Base-by-base conservation (phyloP, 92 coral and sea anemone genomes). In the Phymanthus crucifer region DNA sequence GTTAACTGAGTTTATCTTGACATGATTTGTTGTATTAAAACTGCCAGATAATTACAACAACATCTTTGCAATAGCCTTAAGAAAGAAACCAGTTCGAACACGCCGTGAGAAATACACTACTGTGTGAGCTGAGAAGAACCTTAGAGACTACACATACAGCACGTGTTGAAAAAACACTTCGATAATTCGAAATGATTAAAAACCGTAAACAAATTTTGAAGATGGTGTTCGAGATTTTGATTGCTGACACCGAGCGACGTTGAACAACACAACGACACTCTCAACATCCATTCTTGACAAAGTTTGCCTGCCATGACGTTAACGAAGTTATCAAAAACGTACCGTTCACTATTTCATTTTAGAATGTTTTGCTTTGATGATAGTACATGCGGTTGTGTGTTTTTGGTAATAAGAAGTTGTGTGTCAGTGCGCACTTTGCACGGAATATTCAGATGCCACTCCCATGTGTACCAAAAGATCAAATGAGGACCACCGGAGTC, bases 31-130 rank as follows among this genome's bases (percentile, higher is more conserved):
- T 61, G 68, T 34, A 61, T 61, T 26, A 61, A 29, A 26, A 29
- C 68, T 61, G 68, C 36, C 36, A 61, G 35, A 69, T 69, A n/a
- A 69, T 69, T 69, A 34, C 73, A 34, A 34, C 73, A 34, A 38
- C 47, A 16, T 69, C 34, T 69, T 69, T 69, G 29, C 73, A 69
- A 69, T 35, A 69, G 73, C 73, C 73, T 69, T 69, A 38, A 69
- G 48, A 69, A 69, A 66, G 35, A 69, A 38, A 34, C 47, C 13
- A 16, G 73, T 34, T 69, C 23, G 73, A 69, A 34, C 73, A 69
- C 40, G 73, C 73, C 73, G 73, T 69, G 73, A 69, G 73, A 61
- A 69, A 69, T 16, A 14, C 73, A 69, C 73, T 69, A 69, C 47
- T 34, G 73, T 69, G 40, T 69, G 40, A 38, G 34, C 13, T 43